These are phyloP conservation scores for Dryomyza anilis DNA, from an alignment of 2,888 invertebrate species.

Conservation along the genomic window DNA sequence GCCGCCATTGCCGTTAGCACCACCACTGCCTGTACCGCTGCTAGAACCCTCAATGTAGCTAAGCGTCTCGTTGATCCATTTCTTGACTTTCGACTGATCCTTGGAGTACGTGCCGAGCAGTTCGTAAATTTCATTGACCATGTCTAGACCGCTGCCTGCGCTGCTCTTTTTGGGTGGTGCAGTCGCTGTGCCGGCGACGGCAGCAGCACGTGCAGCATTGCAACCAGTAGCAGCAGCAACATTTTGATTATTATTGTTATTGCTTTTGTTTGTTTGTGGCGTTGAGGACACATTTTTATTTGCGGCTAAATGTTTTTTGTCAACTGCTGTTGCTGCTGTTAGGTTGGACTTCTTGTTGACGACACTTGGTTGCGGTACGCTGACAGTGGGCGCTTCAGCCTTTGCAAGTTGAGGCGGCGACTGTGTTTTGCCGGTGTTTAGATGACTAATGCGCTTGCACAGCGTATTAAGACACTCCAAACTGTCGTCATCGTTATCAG, in stretches of 20 bases:
- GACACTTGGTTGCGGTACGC: too few relatives aligned
- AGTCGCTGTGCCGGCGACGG: too few relatives aligned
- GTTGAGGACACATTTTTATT: background rate
- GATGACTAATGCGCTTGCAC: constrained; percentile 50
- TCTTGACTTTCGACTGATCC: constrained; percentile 50
- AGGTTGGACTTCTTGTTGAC: too few relatives aligned
- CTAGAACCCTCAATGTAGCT: constrained; percentile 56
- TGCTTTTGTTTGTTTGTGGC: background rate
- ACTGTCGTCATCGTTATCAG: constrained; percentile 50
- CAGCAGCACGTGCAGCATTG: constrained; percentile 14
- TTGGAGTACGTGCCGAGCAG: constrained; percentile 53
- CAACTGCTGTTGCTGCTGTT: constrained; percentile 26
- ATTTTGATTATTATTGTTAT: background rate
- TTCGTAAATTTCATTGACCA: constrained; percentile 55
- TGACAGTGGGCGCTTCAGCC: too few relatives aligned
- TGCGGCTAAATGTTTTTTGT: constrained; percentile 4
- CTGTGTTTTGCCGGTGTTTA: constrained; percentile 27
- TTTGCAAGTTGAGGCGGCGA: too few relatives aligned
- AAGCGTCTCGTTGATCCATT: constrained; percentile 58
- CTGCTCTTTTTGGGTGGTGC: background rate
- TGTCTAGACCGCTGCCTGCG: constrained; percentile 44
- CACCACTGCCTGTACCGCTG: too few relatives aligned
- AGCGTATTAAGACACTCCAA: constrained; percentile 51
- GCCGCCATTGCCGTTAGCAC: constrained; percentile 40
- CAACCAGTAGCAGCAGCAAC: background rate